Percentiles rank a stretch among this genome's conserved stretches.
Evolutionary conservation across 1,140 invertebrate genomes (phyloP).

Genomic region (Nomia melanderi): DNA sequence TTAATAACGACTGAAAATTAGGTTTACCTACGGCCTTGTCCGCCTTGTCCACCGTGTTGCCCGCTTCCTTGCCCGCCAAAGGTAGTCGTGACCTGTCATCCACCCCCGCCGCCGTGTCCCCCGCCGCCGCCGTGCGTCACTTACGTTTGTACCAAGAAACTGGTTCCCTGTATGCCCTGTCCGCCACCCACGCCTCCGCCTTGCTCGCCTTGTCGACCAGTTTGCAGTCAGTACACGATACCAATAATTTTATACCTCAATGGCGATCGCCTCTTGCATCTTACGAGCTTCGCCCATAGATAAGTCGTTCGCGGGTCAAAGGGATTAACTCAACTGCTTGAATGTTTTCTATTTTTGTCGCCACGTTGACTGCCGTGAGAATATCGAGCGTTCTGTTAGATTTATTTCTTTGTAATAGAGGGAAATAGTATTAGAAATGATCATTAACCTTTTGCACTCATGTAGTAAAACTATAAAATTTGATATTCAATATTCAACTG

Average conservation of each 20-base stretch:
- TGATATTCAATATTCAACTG: too few relatives aligned
- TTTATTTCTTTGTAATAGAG: too few relatives aligned
- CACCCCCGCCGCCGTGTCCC: slow-evolving; percentile 34
- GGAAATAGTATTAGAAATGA: too few relatives aligned
- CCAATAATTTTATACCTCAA: not conserved
- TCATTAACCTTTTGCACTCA: too few relatives aligned
- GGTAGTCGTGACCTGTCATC: slow-evolving; percentile 49
- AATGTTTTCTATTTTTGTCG: too few relatives aligned
- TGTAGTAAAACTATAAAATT: too few relatives aligned
- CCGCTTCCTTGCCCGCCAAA: slow-evolving; percentile 62
- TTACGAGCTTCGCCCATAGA: too few relatives aligned
- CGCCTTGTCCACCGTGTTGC: slow-evolving; percentile 55
- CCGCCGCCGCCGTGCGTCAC: slow-evolving; percentile 25
- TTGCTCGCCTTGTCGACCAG: slow-evolving; percentile 49
- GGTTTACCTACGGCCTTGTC: slow-evolving; percentile 63
- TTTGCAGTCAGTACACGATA: slow-evolving; percentile 48
- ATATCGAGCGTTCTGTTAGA: too few relatives aligned
- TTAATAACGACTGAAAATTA: slow-evolving; percentile 40
- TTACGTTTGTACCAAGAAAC: slow-evolving; percentile 56
- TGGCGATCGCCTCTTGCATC: not conserved
- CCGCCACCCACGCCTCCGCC: slow-evolving; percentile 55
- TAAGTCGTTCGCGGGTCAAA: too few relatives aligned
- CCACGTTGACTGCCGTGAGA: too few relatives aligned
- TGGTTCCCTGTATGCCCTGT: slow-evolving; percentile 55
- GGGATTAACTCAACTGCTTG: too few relatives aligned